These are phyloP conservation scores for Nyctereutes procyonoides DNA, from an alignment of 2,113 vertebrate genomes.

Conservation along the genomic window DNA sequence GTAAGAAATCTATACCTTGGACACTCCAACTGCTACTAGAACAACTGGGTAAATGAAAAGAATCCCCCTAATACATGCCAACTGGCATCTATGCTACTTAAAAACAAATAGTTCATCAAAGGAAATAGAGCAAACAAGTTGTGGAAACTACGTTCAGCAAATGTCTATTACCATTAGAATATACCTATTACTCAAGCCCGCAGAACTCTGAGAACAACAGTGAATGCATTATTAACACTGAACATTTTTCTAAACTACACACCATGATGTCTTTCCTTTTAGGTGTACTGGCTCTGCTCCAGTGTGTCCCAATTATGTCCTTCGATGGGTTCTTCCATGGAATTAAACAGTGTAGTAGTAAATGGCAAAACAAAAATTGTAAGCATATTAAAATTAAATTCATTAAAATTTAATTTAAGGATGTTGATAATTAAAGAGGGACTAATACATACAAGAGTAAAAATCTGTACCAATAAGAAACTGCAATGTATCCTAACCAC, in stretches of 20 bases:
- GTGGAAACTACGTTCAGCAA: background rate
- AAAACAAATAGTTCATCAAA: slow-evolving; percentile 48
- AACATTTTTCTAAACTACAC: slow-evolving; percentile 82
- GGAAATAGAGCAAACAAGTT: background rate
- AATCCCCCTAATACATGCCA: background rate
- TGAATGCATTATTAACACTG: background rate
- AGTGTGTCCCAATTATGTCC: slow-evolving; percentile 86
- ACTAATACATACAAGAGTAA: slow-evolving; percentile 1
- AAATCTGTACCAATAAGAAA: background rate
- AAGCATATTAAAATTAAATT: slow-evolving; percentile 35
- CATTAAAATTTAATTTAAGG: slow-evolving; percentile 30
- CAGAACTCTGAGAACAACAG: background rate
- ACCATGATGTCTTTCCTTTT: slow-evolving; percentile 91
- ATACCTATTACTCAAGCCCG: background rate
- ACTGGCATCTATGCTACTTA: background rate
- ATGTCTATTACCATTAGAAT: background rate
- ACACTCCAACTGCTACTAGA: background rate
- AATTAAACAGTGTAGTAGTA: slow-evolving; percentile 69
- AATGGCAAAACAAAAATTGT: slow-evolving; percentile 53
- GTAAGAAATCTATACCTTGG: background rate
- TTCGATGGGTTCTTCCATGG: slow-evolving; percentile 88
- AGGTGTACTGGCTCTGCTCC: slow-evolving; percentile 86
- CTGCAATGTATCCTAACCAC: background rate
- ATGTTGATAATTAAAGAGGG: background rate
- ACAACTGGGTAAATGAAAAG: background rate